A percentile compares a stretch with the other conserved stretches of the same genome.
These are phyloP conservation scores for Buathra laborator DNA, from an alignment of 2,888 invertebrate genomes.

Conservation along the genomic window DNA sequence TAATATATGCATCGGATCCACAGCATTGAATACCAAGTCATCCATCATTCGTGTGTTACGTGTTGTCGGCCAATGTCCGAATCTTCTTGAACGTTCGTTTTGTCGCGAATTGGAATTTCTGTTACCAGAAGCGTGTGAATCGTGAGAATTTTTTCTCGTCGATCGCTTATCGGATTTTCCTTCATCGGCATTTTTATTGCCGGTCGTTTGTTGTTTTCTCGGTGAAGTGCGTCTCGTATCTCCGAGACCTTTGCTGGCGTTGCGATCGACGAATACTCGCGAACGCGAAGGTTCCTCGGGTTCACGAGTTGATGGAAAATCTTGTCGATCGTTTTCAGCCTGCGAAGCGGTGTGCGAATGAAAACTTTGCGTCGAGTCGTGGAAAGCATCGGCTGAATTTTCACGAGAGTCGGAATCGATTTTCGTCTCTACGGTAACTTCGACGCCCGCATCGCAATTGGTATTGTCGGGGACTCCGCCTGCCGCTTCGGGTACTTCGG, in stretches of 20 bases:
- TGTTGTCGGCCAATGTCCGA: slow-evolving; percentile 22
- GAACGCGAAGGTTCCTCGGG: not conserved
- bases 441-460: not conserved
- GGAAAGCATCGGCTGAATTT: slow-evolving; percentile 24
- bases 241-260: slow-evolving; percentile 69
- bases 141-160: slow-evolving; percentile 31
- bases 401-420: not conserved
- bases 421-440: slow-evolving; percentile 28
- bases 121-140: slow-evolving; percentile 8
- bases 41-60: slow-evolving; percentile 30
- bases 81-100: not conserved
- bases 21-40: slow-evolving; percentile 46
- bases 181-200: slow-evolving; percentile 20
- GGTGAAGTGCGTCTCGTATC: slow-evolving; percentile 65
- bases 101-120: slow-evolving; percentile 25
- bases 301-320: slow-evolving; percentile 26
- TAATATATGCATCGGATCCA: slow-evolving; percentile 79
- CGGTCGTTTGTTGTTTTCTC: slow-evolving; percentile 22
- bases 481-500: not conserved
- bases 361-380: slow-evolving; percentile 63
- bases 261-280: slow-evolving; percentile 65
- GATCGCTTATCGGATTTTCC: not conserved
- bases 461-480: not conserved
- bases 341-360: slow-evolving; percentile 49
- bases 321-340: slow-evolving; percentile 15